phyloP scores from a whole-genome alignment of 2,797 vertebrate species.

The Dicrostonyx torquatus region DNA sequence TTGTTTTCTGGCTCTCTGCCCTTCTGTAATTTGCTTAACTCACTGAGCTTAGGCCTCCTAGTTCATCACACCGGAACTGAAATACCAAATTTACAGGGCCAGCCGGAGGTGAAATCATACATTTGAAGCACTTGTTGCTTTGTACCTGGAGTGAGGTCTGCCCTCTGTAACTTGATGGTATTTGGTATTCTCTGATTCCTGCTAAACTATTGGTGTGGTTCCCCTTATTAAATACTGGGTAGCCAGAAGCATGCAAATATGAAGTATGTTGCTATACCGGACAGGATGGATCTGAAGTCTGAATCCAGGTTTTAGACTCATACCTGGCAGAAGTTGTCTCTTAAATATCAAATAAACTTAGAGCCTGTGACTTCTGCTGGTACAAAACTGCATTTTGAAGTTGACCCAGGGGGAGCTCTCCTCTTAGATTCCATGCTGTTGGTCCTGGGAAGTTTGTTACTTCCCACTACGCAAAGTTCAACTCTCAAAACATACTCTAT shows the following conservation, averaged over 20 bases:
- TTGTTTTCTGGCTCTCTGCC: background rate
- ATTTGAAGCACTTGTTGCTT: background rate
- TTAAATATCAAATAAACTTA: background rate
- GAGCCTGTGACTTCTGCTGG: background rate
- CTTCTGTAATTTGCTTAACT: background rate
- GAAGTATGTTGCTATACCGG: background rate
- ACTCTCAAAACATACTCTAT: background rate
- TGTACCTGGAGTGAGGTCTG: fast-evolving
- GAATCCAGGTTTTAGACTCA: background rate
- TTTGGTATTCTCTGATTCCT: background rate
- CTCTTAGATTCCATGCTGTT: background rate
- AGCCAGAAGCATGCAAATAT: background rate
- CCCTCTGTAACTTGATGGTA: background rate
- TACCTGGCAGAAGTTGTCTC: background rate
- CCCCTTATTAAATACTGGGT: background rate
- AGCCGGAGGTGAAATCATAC: background rate
- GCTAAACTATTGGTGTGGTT: background rate
- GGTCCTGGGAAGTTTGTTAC: background rate
- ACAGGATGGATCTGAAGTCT: background rate
- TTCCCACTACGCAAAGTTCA: background rate
- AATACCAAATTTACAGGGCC: background rate
- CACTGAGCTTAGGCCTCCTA: background rate
- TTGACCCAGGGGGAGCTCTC: background rate
- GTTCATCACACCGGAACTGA: background rate
- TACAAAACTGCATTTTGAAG: background rate